phyloP scores from a whole-genome alignment of 2,888 invertebrate species.

The Brenthis daphne region DNA sequence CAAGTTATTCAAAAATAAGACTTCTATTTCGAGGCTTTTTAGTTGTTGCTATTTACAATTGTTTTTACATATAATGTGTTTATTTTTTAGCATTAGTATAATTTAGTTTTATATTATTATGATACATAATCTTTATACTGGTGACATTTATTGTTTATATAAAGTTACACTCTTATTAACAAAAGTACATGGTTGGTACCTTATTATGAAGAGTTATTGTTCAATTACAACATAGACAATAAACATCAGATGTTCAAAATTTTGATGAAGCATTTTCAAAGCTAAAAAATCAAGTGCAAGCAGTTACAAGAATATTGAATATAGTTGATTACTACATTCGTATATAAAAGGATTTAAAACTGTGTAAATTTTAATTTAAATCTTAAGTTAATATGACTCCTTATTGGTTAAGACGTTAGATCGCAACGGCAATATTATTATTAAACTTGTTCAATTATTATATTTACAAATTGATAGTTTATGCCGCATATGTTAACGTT shows the following conservation, averaged over 20 bases:
- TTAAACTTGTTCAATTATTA: conserved; percentile 18
- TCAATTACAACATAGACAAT: conserved; percentile 42
- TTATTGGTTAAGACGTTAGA: conserved; percentile 10
- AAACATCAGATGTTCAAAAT: conserved; percentile 27
- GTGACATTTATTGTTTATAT: conserved; percentile 30
- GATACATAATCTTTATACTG: conserved; percentile 23
- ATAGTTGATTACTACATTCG: neutral
- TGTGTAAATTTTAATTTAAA: conserved; percentile 10
- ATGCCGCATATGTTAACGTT: conserved; percentile 9
- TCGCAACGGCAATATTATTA: conserved; percentile 14
- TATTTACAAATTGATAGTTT: conserved; percentile 15
- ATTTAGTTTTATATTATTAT: conserved; percentile 29
- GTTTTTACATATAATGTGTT: conserved; percentile 67
- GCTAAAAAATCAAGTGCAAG: neutral
- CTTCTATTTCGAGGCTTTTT: conserved; percentile 72
- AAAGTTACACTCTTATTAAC: conserved; percentile 16
- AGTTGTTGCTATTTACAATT: conserved; percentile 79
- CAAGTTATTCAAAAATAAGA: conserved; percentile 58
- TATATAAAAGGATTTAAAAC: conserved; percentile 1
- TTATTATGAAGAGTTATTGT: conserved; percentile 10
- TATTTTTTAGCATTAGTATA: conserved; percentile 56
- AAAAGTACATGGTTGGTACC: conserved; percentile 11
- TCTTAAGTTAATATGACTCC: conserved; percentile 8
- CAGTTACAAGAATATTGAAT: neutral
- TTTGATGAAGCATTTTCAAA: neutral